Evolutionary conservation across 2,797 vertebrate species (phyloP).

Genomic region (Danio tinwini): DNA sequence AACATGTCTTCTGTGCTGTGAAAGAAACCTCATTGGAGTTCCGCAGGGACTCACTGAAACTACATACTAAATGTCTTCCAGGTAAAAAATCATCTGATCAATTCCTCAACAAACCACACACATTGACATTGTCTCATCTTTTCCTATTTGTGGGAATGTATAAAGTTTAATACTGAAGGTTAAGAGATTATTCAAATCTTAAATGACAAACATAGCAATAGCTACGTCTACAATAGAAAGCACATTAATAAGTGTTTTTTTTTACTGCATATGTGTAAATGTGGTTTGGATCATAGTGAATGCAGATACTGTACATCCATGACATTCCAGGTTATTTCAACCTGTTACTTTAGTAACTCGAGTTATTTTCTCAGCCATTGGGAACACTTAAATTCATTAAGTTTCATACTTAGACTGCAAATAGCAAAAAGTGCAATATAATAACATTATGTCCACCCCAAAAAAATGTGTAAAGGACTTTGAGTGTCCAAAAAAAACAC

Average conservation of each 20-base stretch:
- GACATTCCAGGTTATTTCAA: not conserved
- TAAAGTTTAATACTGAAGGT: not conserved
- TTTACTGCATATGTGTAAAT: not conserved
- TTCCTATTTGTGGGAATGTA: too few relatives aligned
- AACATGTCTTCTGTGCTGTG: not conserved
- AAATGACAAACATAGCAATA: not conserved
- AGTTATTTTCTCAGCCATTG: not conserved
- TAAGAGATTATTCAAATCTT: not conserved
- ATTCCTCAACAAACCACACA: not conserved
- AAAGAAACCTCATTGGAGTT: not conserved
- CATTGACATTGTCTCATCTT: too few relatives aligned
- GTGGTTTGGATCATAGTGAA: not conserved
- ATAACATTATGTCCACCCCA: too few relatives aligned
- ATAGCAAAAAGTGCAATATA: not conserved
- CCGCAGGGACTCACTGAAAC: not conserved
- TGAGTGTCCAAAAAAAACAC: not conserved
- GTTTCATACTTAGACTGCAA: not conserved
- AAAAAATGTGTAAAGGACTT: too few relatives aligned
- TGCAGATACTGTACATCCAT: not conserved
- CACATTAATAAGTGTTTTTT: not conserved
- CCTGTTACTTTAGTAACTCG: not conserved
- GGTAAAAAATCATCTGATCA: conserved; percentile 17
- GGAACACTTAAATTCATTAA: not conserved
- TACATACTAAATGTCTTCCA: not conserved
- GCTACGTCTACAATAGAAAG: not conserved